phyloP scores from a whole-genome alignment of 2,797 vertebrate genomes.

The Staurois parvus region DNA sequence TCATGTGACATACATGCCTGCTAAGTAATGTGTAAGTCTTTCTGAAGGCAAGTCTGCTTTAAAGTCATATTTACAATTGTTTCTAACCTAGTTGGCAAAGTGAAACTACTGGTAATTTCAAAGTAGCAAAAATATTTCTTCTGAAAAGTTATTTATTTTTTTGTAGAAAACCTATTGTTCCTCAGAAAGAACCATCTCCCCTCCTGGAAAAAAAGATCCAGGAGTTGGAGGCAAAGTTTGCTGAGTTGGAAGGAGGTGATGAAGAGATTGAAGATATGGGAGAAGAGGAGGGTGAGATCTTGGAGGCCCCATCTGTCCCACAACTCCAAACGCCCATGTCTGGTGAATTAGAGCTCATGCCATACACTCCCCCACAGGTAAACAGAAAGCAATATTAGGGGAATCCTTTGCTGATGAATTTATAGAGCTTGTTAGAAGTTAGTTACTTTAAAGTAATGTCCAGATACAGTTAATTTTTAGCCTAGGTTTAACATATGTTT shows the following conservation, averaged over 20 bases:
- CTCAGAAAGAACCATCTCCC: conserved; percentile 96
- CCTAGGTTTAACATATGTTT: conserved; percentile 34
- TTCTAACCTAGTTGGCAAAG: too few species aligned
- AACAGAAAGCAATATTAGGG: conserved; percentile 22
- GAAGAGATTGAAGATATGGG: conserved; percentile 93
- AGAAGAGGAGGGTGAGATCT: conserved; percentile 92
- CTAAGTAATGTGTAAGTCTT: too few species aligned
- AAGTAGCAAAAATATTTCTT: too few species aligned
- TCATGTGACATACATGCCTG: too few species aligned
- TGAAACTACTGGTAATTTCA: too few species aligned
- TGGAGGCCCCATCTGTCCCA: conserved; percentile 86
- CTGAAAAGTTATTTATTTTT: not conserved
- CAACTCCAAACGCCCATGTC: conserved; percentile 88
- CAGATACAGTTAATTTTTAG: not conserved
- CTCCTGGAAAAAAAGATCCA: conserved; percentile 96
- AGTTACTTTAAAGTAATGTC: not conserved
- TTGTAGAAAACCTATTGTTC: conserved; percentile 93
- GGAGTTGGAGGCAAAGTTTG: conserved; percentile 96
- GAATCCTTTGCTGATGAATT: not conserved
- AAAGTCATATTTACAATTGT: too few species aligned
- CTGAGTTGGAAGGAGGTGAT: conserved; percentile 89
- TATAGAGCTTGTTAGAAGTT: not conserved
- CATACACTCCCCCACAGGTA: conserved; percentile 95
- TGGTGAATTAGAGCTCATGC: conserved; percentile 91
- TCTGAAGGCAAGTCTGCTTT: too few species aligned